Base-by-base conservation (phyloP, 2,113 vertebrate species). In the Sprattus sprattus region DNA sequence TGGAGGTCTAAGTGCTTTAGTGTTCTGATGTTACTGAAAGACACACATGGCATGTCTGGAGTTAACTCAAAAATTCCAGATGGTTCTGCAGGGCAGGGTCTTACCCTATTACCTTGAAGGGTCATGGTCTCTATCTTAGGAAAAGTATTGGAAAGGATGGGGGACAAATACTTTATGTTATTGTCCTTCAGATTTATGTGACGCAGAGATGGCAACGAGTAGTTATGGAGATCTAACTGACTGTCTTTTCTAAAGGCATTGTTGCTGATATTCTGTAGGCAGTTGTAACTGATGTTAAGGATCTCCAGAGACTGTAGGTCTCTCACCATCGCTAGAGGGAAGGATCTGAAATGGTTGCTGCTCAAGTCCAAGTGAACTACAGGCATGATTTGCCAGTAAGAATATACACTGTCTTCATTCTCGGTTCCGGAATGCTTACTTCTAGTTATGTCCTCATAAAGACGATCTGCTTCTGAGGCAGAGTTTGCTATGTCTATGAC, bases 211-310 rank as follows among this genome's bases (percentile, higher is more conserved):
- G 88, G 91, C 54, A 91, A 80, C 82, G 54, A 84, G 82, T 90
- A 85, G 1, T 88, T 88, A 16, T 6, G 10, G 50, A 52, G 0
- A 81, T 57, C 86, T 16, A 78, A 82, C 28, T 86, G 54, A 18
- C 81, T 84, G 0, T 89, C 44, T 25, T 89, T 86, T 86, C 90
- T 88, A 6, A 92, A 39, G 10, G 4, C 2, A 50, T 15, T 7
- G 90, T 60, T 91, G 13, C 44, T 87, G 9, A 96, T 54, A 0
- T 93, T 94, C 90, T 88, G 89, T 82, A 97, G 89, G 85, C 95
- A 97, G 88, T 98, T 97, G 81, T 46, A 78, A 6, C 95, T 93
- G 84, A 97, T 89, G 89, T 91, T 94, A 78, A 97, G 90, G 4
- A 86, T 92, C 82, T 94, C 85, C 86, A 97, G 92, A 44, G 92